Base-by-base conservation (phyloP, 2,888 invertebrate species). In the Ferrisia virgata region DNA sequence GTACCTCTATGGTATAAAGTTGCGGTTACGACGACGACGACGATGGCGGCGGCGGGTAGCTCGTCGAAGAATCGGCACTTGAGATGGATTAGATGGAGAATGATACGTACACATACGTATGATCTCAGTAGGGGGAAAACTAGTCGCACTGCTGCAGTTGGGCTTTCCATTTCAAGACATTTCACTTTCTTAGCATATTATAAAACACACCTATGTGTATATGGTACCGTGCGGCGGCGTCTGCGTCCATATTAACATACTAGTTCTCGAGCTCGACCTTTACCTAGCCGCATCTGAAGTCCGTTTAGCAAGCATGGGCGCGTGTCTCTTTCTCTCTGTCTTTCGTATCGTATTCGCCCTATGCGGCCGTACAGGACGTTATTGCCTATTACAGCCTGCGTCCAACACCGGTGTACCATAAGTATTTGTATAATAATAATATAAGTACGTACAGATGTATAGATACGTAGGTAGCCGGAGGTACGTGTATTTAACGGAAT, bases 181-280 rank as follows among this genome's bases (percentile, higher is more conserved):
- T 76, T 76, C 72, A 76, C 72, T 76, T 76, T 76, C 72, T 76
- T 76, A 76, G 72, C 72, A 76, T 53, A 39, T 64, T 64, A 64
- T 76, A 76, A 36, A 76, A 76, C 72, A 76, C 72, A 76, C 72
- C 72, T 76, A 76, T n/a, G n/a, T n/a, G 31, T 31, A 69, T 28
- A 28, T 36, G n/a, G 15, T 28, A 6, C 31, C 33, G 15, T 28
- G 13, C 31, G 31, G 79, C 47, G 25, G 28, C 79, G 79, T 47
- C 79, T 39, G 25, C 47, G 28, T 79, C 47, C 79, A 79, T n/a
- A n/a, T 79, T 79, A 47, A 79, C 79, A 79, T 79, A 79, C 79
- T 53, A 43, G 79, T 79, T 79, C 47, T 79, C 79, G 79, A 79
- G 47, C 79, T 79, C 79, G 79, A 79, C 79, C 79, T 79, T 79